Evolutionary conservation across 2,888 invertebrate species (phyloP).

Genomic region (Scrobipalpa costella): DNA sequence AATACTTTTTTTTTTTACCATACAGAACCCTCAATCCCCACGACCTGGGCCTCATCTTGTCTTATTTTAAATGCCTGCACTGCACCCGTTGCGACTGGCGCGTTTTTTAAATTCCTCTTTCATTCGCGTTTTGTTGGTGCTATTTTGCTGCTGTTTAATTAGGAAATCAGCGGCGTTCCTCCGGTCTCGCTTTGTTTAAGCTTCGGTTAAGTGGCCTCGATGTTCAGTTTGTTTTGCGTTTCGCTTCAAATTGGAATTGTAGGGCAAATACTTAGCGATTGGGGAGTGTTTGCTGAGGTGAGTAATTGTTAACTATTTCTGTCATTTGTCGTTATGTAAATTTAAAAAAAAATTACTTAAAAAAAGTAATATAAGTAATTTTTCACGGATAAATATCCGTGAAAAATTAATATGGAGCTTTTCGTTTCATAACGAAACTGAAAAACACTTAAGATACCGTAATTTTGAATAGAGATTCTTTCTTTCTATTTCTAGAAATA

Average conservation of each 20-base stretch:
- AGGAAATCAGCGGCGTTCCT: conserved; percentile 25
- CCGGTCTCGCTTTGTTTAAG: conserved; percentile 13
- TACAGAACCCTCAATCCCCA: no score
- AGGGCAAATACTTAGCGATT: conserved; percentile 14
- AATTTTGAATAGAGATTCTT: no score
- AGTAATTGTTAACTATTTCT: neutral
- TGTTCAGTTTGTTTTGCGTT: conserved; percentile 18
- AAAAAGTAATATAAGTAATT: no score
- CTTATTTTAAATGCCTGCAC: conserved; percentile 46
- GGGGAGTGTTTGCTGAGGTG: neutral
- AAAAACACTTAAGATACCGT: neutral
- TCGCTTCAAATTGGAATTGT: conserved; percentile 10
- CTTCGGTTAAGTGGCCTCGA: conserved; percentile 14
- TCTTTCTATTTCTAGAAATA: no score
- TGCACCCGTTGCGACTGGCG: conserved; percentile 25
- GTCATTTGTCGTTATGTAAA: no score
- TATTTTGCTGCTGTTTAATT: conserved; percentile 24
- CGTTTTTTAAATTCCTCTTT: conserved; percentile 21
- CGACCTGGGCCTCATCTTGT: no score
- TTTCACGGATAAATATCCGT: no score
- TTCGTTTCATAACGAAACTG: no score
- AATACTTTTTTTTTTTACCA: no score
- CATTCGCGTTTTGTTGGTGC: conserved; percentile 25
- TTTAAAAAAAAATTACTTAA: neutral
- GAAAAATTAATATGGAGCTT: no score